Percentiles rank a stretch among this genome's conserved stretches.
phyloP scores from a whole-genome alignment of 2,888 invertebrate genomes.

The Gibbula magus region DNA sequence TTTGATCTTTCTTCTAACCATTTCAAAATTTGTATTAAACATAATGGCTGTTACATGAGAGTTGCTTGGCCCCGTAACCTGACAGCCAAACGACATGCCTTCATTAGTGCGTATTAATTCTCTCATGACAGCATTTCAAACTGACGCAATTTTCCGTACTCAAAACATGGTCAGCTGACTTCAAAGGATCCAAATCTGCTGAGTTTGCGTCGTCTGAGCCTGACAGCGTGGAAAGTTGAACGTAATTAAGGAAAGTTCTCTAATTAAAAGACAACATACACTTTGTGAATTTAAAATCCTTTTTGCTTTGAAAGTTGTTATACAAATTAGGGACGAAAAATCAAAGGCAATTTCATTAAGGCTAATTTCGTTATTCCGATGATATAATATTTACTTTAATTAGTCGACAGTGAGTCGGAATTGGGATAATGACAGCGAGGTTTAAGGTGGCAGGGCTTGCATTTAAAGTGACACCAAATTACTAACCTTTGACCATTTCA shows the following conservation, averaged over 20 bases:
- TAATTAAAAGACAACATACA: slow-evolving; percentile 8
- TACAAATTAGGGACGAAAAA: neutral
- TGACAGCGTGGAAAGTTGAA: neutral
- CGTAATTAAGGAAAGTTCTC: slow-evolving; percentile 1
- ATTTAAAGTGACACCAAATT: no score
- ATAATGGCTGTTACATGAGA: neutral
- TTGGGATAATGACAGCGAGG: no score
- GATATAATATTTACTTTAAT: neutral
- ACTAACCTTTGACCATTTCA: no score
- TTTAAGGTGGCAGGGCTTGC: no score
- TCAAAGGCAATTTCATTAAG: neutral
- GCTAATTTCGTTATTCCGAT: neutral
- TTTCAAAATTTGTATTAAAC: neutral
- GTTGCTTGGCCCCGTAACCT: neutral
- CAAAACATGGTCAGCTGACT: neutral
- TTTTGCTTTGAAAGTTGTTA: neutral
- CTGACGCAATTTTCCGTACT: neutral
- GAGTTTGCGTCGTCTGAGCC: neutral
- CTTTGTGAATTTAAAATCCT: slow-evolving; percentile 8
- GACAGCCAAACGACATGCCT: neutral
- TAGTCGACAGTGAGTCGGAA: neutral
- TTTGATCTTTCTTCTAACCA: slow-evolving; percentile 5
- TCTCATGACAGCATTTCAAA: neutral
- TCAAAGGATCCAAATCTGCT: neutral
- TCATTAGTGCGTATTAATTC: neutral